Percentiles rank a stretch among this genome's conserved stretches.
These are phyloP conservation scores for Distichodus sexfasciatus DNA, from an alignment of 2,797 vertebrate species.

Conservation along the genomic window DNA sequence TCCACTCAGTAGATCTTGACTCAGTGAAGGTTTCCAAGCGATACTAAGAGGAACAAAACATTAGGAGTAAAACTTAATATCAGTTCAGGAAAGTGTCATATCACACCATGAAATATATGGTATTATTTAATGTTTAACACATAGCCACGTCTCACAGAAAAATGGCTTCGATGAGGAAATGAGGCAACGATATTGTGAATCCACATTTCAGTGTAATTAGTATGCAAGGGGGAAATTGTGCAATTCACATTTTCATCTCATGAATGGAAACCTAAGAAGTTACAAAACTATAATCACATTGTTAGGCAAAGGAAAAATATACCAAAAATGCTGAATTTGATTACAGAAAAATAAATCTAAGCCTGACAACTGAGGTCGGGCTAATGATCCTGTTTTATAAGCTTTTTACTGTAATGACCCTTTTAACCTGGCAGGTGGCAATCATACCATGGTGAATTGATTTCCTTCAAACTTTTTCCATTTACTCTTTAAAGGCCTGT, in stretches of 20 bases:
- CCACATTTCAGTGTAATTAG: no score
- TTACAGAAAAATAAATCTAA: background rate
- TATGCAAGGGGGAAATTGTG: background rate
- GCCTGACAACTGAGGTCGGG: no score
- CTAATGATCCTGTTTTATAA: no score
- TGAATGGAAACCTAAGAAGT: background rate
- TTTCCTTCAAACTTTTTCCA: no score
- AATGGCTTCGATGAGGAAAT: background rate
- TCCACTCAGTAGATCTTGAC: conserved; percentile 62
- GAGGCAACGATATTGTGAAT: no score
- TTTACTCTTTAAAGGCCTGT: no score
- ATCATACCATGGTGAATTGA: no score
- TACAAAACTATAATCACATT: background rate
- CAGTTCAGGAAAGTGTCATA: background rate
- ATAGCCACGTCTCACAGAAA: background rate
- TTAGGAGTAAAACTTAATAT: background rate
- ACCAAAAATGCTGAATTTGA: background rate
- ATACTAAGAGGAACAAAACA: conserved; percentile 62
- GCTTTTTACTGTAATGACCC: no score
- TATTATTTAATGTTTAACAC: background rate
- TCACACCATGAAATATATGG: background rate
- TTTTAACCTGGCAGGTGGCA: no score
- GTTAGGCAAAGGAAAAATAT: background rate
- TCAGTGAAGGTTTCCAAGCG: conserved; percentile 71
- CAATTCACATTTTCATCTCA: background rate